Conservation (phyloP, 2,888 invertebrate species). For the Drosophila nigricruria region DNA sequence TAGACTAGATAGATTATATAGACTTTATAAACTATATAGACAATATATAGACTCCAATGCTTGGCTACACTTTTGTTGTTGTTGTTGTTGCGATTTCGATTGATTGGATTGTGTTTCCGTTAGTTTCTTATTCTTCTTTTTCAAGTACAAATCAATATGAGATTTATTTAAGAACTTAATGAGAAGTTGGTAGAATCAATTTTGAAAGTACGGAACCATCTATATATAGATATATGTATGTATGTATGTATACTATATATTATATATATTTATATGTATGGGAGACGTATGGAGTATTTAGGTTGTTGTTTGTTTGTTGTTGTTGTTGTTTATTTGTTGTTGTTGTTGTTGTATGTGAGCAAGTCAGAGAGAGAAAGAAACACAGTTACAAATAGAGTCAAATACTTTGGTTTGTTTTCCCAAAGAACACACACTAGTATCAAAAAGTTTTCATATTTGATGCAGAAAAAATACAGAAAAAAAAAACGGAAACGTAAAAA, state of each 20-base stretch:
- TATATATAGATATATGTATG: slow-evolving; percentile 1
- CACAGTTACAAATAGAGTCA: slow-evolving; percentile 68
- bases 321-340: slow-evolving; percentile 19
- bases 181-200: slow-evolving; percentile 25
- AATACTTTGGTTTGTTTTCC: slow-evolving; percentile 28
- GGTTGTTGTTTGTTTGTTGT: slow-evolving; percentile 14
- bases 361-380: slow-evolving; percentile 48
- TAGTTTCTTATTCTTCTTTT: slow-evolving; percentile 12
- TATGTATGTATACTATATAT: slow-evolving; percentile 49
- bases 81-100: slow-evolving; percentile 8
- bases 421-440: slow-evolving; percentile 35
- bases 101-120: slow-evolving; percentile 59
- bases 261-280: slow-evolving; percentile 44
- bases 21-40: not conserved
- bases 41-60: not conserved
- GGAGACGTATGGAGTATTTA: slow-evolving; percentile 33
- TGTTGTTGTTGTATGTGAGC: slow-evolving; percentile 55
- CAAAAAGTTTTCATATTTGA: slow-evolving; percentile 47
- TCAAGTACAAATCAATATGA: no score
- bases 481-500: slow-evolving; percentile 56
- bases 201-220: slow-evolving; percentile 39
- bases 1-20: not conserved
- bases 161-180: slow-evolving; percentile 48
- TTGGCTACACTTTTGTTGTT: slow-evolving; percentile 20
- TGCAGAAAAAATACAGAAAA: slow-evolving; percentile 45